phyloP scores from a whole-genome alignment of 2,113 vertebrate genomes.

The Nibea albiflora region DNA sequence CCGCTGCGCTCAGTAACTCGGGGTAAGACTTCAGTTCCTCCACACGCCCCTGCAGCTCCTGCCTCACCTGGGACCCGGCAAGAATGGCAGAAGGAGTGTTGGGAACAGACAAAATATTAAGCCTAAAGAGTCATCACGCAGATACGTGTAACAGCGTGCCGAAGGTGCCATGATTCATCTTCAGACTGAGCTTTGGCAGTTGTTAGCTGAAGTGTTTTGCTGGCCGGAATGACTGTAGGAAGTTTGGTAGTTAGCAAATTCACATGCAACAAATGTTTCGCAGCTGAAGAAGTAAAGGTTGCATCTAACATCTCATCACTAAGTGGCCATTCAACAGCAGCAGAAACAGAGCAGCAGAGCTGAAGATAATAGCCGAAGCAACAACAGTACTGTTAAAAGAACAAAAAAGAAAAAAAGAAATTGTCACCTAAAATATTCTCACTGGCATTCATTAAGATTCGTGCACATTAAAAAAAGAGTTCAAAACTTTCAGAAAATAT shows the following conservation, averaged over 20 bases:
- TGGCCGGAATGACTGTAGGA: background rate
- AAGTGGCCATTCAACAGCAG: constrained; percentile 20
- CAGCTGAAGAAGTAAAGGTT: constrained; percentile 1
- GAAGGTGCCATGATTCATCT: background rate
- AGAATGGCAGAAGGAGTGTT: constrained; percentile 21
- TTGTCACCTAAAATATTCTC: background rate
- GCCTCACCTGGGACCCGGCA: constrained; percentile 83
- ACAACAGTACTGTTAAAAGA: background rate
- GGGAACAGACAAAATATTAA: constrained; percentile 46
- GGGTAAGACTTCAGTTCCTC: constrained; percentile 80
- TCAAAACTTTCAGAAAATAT: background rate
- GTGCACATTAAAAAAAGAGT: background rate
- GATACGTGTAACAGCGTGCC: background rate
- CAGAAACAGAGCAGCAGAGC: background rate
- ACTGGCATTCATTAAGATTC: too few relatives aligned
- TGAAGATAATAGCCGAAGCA: background rate
- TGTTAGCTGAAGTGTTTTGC: constrained; percentile 2
- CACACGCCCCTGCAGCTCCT: constrained; percentile 79
- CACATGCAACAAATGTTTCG: background rate
- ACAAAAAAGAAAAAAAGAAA: background rate
- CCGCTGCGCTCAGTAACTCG: constrained; percentile 79
- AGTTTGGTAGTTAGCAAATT: background rate
- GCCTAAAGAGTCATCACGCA: constrained; percentile 1
- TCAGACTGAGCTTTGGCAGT: background rate
- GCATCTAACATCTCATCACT: background rate